Evolutionary conservation across 2,113 vertebrate genomes (phyloP), one percentile per base, ranked within the genome.

Genomic region (Carassius gibelio): DNA sequence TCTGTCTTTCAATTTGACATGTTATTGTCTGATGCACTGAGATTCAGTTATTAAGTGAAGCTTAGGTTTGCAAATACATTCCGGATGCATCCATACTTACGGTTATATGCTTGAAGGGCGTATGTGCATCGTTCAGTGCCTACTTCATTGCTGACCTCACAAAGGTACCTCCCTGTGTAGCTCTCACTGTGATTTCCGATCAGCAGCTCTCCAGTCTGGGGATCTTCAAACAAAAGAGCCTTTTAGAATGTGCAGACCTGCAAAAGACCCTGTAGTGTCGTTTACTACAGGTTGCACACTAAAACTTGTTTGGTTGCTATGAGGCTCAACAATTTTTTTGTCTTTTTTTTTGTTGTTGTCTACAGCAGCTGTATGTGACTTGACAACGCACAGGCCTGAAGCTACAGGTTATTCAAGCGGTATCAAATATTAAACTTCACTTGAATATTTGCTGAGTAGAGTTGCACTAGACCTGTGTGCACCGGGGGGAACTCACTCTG

Each of bases 131-230:
- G 90, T 0, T 90, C 90, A 75, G 89, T 90, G 52, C 97, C 97
- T 3, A 98, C 97, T 0, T 94, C 84, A 89, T 98, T 99, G 87
- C 90, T 92, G 72, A 92, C 96, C 0, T 93, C 92, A 88, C 97
- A 99, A 81, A 91, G 62, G 76, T 99, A 99, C 59, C 85, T 87
- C 3, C 97, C 97, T 0, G 86, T 8, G 6, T 96, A 94, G 7
- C 90, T 92, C 1, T 86, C 85, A 0, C 96, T 91, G 62, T 98
- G 90, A 87, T 95, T 95, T 5, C 61, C 93, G 90, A 98, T 94
- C 48, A 96, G 8, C 71, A 97, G 92, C 85, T 96, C 95, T 0
- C 97, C 97, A 0, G 88, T 93, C 74, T 91, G 85, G 0, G 85
- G 2, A 84, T 94, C 96, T 96, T n/a, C 8, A 86, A 84, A 74